Evolutionary conservation across 2,113 vertebrate genomes (phyloP), one percentile per base, ranked within the genome.

Genomic region (Larimichthys polyactis): DNA sequence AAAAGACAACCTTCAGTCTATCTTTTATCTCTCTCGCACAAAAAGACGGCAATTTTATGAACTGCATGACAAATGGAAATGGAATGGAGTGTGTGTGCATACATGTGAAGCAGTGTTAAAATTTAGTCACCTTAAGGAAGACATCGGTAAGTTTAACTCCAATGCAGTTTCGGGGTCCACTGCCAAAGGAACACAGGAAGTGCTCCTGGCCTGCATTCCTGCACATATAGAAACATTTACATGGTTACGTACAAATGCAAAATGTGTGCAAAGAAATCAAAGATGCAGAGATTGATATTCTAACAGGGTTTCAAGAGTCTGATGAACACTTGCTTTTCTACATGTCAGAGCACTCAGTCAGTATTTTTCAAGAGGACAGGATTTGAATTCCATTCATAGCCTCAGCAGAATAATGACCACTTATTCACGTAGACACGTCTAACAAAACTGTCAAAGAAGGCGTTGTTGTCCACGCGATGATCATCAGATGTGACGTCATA

Each of bases 131-230:
- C 90, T 93, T 93, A 1, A 94, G 73, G 51, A 94, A 92, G 79
- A 90, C 5, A 0, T 89, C 43, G 0, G 90, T 88, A 11, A 93
- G 91, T 64, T 90, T 91, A 14, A 44, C 22, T 74, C 91, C 87
- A 7, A 93, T 90, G 64, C 92, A 94, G 86, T 54, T 86, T 63
- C 92, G 83, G 48, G 90, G 82, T 40, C 89, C 90, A 0, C 83
- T 89, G 71, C 93, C 92, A 8, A 94, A 93, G 15, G 89, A 90
- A 71, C 91, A 92, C 52, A 92, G 86, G 24, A 91, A 60, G 73
- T 91, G 81, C 75, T 92, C 88, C 64, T 94, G 93, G 32, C 90
- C 91, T 49, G 88, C 73, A 49, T 93, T 93, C 75, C 92, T 93
- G 82, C 44, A 78, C 2, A 84, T 24, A 67, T 5, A 87, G 27